A percentile compares a stretch with the other conserved stretches of the same genome.
These are phyloP conservation scores for Syngnathus typhle DNA, from an alignment of 2,113 vertebrate species.

Conservation along the genomic window DNA sequence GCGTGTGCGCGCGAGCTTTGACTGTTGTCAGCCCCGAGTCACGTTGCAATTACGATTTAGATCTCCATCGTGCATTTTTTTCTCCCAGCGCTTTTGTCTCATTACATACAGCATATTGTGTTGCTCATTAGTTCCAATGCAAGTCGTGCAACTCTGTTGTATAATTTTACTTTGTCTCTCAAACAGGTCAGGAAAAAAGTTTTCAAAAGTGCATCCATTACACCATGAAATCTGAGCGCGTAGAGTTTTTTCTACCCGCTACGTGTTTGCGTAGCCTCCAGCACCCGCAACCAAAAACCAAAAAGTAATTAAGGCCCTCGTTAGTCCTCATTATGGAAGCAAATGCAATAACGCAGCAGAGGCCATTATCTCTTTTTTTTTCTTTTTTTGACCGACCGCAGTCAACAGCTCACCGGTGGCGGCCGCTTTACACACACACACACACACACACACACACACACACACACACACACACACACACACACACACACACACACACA, in stretches of 20 bases:
- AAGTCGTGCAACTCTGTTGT: background rate
- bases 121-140: background rate
- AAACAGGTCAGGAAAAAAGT: background rate
- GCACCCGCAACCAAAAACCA: constrained; percentile 39
- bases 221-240: background rate
- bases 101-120: background rate
- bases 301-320: constrained; percentile 56
- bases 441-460: constrained; percentile 10
- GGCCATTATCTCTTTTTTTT: constrained; percentile 14
- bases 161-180: background rate
- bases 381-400: constrained; percentile 10
- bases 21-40: constrained; percentile 4
- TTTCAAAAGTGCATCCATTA: background rate
- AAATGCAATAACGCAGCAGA: constrained; percentile 47
- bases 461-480: background rate
- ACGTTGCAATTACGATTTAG: constrained; percentile 21
- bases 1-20: too few relatives aligned
- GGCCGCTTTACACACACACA: background rate
- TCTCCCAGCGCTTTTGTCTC: background rate
- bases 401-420: background rate
- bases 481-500: background rate
- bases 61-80: background rate
- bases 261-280: background rate
- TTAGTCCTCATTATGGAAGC: constrained; percentile 59
- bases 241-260: background rate